Evolutionary conservation across 2,113 vertebrate genomes (phyloP), one percentile per base, ranked within the genome.

Genomic region (Chloropsis hardwickii): DNA sequence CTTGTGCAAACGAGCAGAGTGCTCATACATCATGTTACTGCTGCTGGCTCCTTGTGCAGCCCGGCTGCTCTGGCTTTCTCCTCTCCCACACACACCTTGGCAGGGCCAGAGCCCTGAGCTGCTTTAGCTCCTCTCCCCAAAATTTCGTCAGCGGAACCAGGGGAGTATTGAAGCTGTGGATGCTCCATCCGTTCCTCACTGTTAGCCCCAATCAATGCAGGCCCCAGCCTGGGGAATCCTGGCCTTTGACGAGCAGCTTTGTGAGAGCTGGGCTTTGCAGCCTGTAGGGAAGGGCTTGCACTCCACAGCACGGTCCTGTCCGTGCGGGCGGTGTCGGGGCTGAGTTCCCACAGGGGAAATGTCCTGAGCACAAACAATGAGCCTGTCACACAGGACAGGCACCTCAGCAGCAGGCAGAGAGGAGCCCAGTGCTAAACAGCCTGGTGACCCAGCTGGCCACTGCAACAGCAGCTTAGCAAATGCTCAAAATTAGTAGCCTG

Each of bases 1-100:
- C 92, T 95, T 47, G 80, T 95, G 96, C 94, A 92, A 81, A 76
- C 4, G 48, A 81, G 91, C 65, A 81, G 94, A 76, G 94, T 56
- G 90, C 87, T 89, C 95, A 29, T 96, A 93, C 81, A 97, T 97
- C 97, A 95, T 83, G 74, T 54, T 84, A 4, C 62, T 65, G 95
- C 92, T 94, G 72, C 88, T 84, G 84, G 90, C 50, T 86, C 31
- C 6, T 37, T n/a, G 42, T 73, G 58, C 51, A 50, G 61, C 31
- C 33, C 35, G 66, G 42, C 81, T 67, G 42, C 12, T 72, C 77
- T 19, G 60, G 53, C n/a, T 17, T 81, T 39, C 88, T 97, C 81
- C 61, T 93, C 86, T 78, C 86, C 62, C 74, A 12, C 2, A 0
- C 76, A 14, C 24, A 2, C 4, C 0, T 29, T 58, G 67, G 74